Evolutionary conservation across 2,113 vertebrate genomes (phyloP).

Genomic region (Pelecanoides urinatrix): DNA sequence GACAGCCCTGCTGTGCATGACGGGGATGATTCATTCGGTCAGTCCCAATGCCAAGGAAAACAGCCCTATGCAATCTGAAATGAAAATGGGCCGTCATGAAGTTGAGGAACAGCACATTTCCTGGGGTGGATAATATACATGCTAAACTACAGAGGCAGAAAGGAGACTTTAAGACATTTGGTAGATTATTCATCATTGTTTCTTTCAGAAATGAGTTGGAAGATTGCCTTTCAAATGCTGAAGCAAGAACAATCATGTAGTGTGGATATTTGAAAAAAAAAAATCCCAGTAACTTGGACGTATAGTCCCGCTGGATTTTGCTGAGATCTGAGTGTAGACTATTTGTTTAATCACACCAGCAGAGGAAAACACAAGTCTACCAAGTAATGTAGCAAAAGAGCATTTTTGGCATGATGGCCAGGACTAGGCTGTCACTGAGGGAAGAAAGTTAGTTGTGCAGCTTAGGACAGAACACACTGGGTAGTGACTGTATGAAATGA

Average conservation of each 20-base stretch:
- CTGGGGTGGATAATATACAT: background rate
- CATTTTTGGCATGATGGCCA: background rate
- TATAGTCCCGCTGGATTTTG: background rate
- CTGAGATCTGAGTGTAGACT: background rate
- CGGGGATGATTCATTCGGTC: slow-evolving; percentile 43
- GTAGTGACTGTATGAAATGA: background rate
- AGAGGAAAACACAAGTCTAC: background rate
- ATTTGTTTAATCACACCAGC: background rate
- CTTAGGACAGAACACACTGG: background rate
- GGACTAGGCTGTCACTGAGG: background rate
- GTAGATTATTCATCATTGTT: slow-evolving; percentile 14
- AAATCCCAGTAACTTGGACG: background rate
- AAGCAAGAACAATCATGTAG: background rate
- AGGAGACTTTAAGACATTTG: slow-evolving; percentile 17
- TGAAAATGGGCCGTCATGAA: background rate
- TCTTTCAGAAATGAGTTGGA: slow-evolving; percentile 25
- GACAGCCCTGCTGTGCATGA: slow-evolving; percentile 53
- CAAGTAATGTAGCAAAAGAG: background rate
- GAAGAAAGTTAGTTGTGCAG: background rate
- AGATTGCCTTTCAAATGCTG: background rate
- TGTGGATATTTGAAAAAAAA: background rate
- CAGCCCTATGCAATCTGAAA: slow-evolving; percentile 10
- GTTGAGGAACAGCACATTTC: slow-evolving; percentile 22
- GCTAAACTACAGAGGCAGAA: slow-evolving; percentile 21
- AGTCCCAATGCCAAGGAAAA: slow-evolving; percentile 41